These are phyloP conservation scores for Hirtodrosophila confusa DNA, from an alignment of 2,888 invertebrate genomes.

Conservation along the genomic window DNA sequence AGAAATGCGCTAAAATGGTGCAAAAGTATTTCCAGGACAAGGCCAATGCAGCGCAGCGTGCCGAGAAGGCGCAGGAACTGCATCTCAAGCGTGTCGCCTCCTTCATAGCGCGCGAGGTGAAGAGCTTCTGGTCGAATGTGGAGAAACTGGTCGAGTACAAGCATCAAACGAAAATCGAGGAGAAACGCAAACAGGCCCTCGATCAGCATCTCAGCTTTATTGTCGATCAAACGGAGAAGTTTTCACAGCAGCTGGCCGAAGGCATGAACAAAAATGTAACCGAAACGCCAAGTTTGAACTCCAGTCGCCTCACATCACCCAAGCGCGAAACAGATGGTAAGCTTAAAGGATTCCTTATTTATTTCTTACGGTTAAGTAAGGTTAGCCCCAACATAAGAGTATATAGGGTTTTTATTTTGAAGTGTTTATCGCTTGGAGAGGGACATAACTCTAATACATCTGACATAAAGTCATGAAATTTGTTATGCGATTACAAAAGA, in stretches of 20 bases:
- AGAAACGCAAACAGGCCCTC: conserved; percentile 96
- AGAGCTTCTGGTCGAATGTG: conserved; percentile 97
- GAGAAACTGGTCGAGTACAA: conserved; percentile 98
- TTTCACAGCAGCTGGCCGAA: conserved; percentile 95
- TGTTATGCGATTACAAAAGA: too few relatives aligned
- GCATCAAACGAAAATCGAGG: conserved; percentile 95
- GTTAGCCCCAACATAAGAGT: too few relatives aligned
- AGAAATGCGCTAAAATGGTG: conserved; percentile 95
- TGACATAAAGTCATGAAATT: too few relatives aligned
- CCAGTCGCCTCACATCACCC: conserved; percentile 85
- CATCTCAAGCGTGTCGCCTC: conserved; percentile 94
- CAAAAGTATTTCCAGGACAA: conserved; percentile 96
- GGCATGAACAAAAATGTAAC: conserved; percentile 88
- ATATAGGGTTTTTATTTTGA: too few relatives aligned
- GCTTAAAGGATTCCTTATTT: conserved; percentile 30
- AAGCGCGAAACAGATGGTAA: conserved; percentile 85
- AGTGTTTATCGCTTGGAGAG: too few relatives aligned
- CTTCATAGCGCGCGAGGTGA: conserved; percentile 95
- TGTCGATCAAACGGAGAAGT: conserved; percentile 99
- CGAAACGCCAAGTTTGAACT: conserved; percentile 84
- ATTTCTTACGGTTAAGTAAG: too few relatives aligned
- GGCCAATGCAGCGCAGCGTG: conserved; percentile 93
- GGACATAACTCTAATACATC: too few relatives aligned
- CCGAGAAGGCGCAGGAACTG: conserved; percentile 95
- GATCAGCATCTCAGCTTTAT: conserved; percentile 99